Evolutionary conservation across 2,888 invertebrate species (phyloP).

Genomic region (Dasypolia templi): DNA sequence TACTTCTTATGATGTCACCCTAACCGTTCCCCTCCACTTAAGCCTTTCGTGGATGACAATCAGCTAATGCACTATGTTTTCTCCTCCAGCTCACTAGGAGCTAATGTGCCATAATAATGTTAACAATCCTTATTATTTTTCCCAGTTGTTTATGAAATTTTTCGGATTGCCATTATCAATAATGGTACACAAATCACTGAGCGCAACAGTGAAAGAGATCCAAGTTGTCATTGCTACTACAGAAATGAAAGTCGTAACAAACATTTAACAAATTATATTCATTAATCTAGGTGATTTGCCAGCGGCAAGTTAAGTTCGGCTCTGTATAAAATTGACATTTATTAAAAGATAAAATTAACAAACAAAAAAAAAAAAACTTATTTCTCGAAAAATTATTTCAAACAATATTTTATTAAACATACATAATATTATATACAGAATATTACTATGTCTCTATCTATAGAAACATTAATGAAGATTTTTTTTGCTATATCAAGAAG

Average conservation of each 20-base stretch:
- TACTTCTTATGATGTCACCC: slow-evolving; percentile 18
- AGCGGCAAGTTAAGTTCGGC: slow-evolving; percentile 24
- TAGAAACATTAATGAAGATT: not conserved
- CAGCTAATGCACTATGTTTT: slow-evolving; percentile 61
- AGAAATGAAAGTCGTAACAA: slow-evolving; percentile 35
- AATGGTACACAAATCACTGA: slow-evolving; percentile 52
- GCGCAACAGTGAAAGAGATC: slow-evolving; percentile 18
- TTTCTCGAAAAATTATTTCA: slow-evolving; percentile 9
- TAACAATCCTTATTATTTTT: slow-evolving; percentile 56
- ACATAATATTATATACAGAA: not conserved
- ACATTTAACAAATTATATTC: slow-evolving; percentile 43
- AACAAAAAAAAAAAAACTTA: slow-evolving; percentile 7
- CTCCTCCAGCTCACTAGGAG: slow-evolving; percentile 36
- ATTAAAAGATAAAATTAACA: no score
- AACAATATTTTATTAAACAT: not conserved
- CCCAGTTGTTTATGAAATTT: slow-evolving; percentile 43
- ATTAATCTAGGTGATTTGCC: slow-evolving; percentile 46
- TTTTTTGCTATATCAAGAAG: not conserved
- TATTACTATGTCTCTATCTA: no score
- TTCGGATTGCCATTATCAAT: slow-evolving; percentile 55
- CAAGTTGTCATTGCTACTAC: slow-evolving; percentile 35
- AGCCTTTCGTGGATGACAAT: slow-evolving; percentile 58
- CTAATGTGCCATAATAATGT: slow-evolving; percentile 53
- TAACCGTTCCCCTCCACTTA: slow-evolving; percentile 39
- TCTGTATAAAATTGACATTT: slow-evolving; percentile 26